Evolutionary conservation across 2,888 invertebrate genomes (phyloP).

Genomic region (Phania funesta): DNA sequence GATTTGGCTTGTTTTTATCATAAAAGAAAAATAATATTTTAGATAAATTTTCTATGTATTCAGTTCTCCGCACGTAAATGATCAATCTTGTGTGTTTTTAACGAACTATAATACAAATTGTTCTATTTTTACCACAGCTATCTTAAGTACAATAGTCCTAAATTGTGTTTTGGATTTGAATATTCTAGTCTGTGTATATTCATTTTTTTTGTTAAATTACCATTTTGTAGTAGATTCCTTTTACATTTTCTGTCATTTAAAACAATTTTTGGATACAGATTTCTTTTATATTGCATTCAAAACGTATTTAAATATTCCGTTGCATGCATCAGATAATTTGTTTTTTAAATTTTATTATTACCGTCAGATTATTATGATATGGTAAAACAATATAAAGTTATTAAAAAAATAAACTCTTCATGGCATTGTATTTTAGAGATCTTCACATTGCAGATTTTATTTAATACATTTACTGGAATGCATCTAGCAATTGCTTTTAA

Average conservation of each 20-base stretch:
- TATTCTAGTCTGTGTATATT: no score
- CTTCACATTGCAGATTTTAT: not conserved
- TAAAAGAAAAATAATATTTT: no score
- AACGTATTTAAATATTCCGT: slow-evolving; percentile 44
- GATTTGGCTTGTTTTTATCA: no score
- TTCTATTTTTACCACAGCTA: no score
- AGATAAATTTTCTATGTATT: no score
- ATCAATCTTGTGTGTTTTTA: no score
- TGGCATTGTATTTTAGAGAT: slow-evolving; percentile 10
- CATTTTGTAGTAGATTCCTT: slow-evolving; percentile 19
- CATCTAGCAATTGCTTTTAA: slow-evolving; percentile 13
- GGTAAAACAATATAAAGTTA: slow-evolving; percentile 40
- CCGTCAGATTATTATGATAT: slow-evolving; percentile 19
- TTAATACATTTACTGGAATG: not conserved
- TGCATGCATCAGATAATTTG: slow-evolving; percentile 36
- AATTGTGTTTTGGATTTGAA: no score
- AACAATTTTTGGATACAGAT: not conserved
- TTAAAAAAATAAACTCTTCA: slow-evolving; percentile 1
- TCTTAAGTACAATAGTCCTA: no score
- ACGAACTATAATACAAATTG: no score
- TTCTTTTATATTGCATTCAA: not conserved
- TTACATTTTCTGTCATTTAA: not conserved
- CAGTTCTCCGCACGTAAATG: no score
- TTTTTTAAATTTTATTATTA: not conserved
- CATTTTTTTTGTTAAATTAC: not conserved